A percentile compares a stretch with the other conserved stretches of the same genome.
phyloP scores from a whole-genome alignment of 2,888 invertebrate species.

The Podotricha telesiphe region DNA sequence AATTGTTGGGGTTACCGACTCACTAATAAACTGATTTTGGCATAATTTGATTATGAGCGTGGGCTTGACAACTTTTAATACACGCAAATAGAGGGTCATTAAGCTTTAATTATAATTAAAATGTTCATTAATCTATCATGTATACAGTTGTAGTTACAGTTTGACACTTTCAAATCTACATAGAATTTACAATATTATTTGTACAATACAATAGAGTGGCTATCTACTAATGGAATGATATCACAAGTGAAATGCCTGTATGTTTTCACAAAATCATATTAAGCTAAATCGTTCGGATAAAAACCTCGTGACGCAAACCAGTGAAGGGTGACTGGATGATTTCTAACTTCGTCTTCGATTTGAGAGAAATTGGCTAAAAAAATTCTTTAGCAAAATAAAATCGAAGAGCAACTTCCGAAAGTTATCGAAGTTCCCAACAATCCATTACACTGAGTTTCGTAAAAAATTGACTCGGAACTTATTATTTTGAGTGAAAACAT shows the following conservation, averaged over 20 bases:
- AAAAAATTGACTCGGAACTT: conserved; percentile 81
- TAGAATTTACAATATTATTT: no score
- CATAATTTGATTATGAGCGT: conserved; percentile 58
- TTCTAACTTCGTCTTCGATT: conserved; percentile 64
- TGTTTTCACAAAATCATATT: conserved; percentile 26
- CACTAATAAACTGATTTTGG: conserved; percentile 47
- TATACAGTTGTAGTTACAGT: background rate
- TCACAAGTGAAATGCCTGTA: background rate
- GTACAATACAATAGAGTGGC: no score
- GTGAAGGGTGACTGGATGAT: conserved; percentile 77
- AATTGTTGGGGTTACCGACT: conserved; percentile 60
- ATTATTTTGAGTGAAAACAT: conserved; percentile 83
- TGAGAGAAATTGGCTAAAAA: conserved; percentile 82
- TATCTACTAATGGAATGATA: background rate
- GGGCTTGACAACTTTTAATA: conserved; percentile 54
- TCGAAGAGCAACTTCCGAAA: conserved; percentile 82
- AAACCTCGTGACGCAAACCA: conserved; percentile 48
- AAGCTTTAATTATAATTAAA: conserved; percentile 37
- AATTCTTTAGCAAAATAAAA: conserved; percentile 80
- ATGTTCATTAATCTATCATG: background rate
- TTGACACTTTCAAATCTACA: background rate
- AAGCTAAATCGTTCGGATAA: conserved; percentile 40
- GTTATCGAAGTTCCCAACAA: conserved; percentile 82
- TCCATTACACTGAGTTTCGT: conserved; percentile 82
- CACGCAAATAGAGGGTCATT: conserved; percentile 44